Percentiles rank a stretch among this genome's conserved stretches.
Conservation (phyloP, 1,140 invertebrate genomes). For the Steinernema feltiae region DNA sequence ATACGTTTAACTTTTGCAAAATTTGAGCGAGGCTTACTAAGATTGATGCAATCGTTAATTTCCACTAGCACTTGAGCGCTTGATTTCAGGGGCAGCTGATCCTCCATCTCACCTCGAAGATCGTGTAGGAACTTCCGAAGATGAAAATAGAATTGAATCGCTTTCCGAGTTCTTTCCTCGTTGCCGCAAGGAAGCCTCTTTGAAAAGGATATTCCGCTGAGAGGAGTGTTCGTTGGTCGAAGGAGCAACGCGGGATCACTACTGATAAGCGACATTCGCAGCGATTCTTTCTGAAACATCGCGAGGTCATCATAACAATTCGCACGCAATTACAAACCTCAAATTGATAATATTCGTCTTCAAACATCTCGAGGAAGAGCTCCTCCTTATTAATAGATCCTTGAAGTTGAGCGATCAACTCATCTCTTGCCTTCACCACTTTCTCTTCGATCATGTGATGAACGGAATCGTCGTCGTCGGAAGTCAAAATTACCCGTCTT, state of each 20-base stretch:
- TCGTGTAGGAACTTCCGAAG: slow-evolving; percentile 76
- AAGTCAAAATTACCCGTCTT: slow-evolving; percentile 61
- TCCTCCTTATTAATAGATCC: slow-evolving; percentile 95
- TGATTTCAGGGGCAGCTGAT: slow-evolving; percentile 76
- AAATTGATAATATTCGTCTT: slow-evolving; percentile 91
- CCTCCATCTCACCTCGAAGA: slow-evolving; percentile 75
- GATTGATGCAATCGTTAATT: slow-evolving; percentile 81
- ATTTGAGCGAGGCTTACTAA: slow-evolving; percentile 68
- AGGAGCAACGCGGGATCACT: slow-evolving; percentile 87
- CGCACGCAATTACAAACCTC: slow-evolving; percentile 67
- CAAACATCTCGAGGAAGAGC: slow-evolving; percentile 97
- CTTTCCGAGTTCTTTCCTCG: slow-evolving; percentile 81
- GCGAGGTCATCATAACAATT: slow-evolving; percentile 83
- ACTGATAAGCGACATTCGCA: slow-evolving; percentile 59
- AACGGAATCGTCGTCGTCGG: slow-evolving; percentile 63
- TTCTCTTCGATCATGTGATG: slow-evolving; percentile 58
- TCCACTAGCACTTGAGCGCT: slow-evolving; percentile 81
- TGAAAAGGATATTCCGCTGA: slow-evolving; percentile 89
- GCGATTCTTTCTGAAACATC: slow-evolving; percentile 63
- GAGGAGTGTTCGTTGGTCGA: slow-evolving; percentile 88
- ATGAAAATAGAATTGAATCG: slow-evolving; percentile 88
- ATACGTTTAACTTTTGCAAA: slow-evolving; percentile 13
- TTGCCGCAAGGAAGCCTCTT: slow-evolving; percentile 91
- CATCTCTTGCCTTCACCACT: slow-evolving; percentile 61
- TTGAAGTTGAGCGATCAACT: slow-evolving; percentile 66